These are phyloP conservation scores for Festucalex cinctus DNA, from an alignment of 2,113 vertebrate genomes.

Conservation along the genomic window DNA sequence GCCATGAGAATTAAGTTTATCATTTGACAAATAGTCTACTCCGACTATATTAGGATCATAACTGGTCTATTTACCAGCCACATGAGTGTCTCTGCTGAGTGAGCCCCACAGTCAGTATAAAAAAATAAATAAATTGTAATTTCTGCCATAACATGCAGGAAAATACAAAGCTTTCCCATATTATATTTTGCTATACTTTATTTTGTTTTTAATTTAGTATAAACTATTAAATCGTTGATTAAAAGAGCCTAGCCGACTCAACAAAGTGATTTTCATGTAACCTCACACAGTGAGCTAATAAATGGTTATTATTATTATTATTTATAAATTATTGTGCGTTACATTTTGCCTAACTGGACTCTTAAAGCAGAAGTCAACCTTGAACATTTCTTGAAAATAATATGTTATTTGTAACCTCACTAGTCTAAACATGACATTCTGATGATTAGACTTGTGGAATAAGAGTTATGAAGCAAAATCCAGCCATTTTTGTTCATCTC, in stretches of 20 bases:
- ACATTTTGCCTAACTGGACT: background rate
- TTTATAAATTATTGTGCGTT: background rate
- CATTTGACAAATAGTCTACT: background rate
- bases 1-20: slow-evolving; percentile 12
- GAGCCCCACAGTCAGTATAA: background rate
- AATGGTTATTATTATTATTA: background rate
- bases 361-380: too few relatives aligned
- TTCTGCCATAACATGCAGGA: background rate
- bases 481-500: too few relatives aligned
- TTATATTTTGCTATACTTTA: background rate
- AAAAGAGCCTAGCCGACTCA: background rate
- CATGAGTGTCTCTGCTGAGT: background rate
- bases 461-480: too few relatives aligned
- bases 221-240: background rate
- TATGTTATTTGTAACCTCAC: too few relatives aligned
- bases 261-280: background rate
- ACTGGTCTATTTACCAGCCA: background rate
- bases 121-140: background rate
- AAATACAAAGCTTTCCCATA: too few relatives aligned
- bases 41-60: background rate
- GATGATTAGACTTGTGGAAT: too few relatives aligned
- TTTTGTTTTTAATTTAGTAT: background rate
- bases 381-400: too few relatives aligned
- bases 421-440: too few relatives aligned
- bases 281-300: background rate